Conservation (phyloP, 1,140 invertebrate genomes). For the Megalopta genalis region DNA sequence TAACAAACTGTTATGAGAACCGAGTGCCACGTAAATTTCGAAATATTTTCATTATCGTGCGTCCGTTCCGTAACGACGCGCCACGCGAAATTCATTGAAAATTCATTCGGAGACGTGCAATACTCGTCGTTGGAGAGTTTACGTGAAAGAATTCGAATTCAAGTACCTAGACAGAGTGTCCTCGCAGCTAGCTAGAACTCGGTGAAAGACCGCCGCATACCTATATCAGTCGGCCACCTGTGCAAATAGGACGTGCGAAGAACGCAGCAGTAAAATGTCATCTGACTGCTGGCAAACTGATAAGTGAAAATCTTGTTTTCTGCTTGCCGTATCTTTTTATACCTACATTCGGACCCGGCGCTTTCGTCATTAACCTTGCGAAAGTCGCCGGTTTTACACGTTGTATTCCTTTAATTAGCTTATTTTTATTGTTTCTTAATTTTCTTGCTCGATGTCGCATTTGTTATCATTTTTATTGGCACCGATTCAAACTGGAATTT, state of each 20-base stretch:
- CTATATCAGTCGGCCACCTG: slow-evolving; percentile 44
- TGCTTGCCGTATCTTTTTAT: neutral
- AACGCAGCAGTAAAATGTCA: slow-evolving; percentile 31
- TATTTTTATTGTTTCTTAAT: too few species aligned
- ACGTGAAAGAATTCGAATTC: neutral
- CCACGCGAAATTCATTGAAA: too few species aligned
- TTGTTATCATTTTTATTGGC: too few species aligned
- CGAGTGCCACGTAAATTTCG: too few species aligned
- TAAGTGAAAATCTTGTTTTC: slow-evolving; percentile 50
- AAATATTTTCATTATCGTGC: too few species aligned
- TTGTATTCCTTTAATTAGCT: too few species aligned
- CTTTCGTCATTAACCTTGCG: neutral
- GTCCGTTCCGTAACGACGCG: too few species aligned
- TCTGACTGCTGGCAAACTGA: slow-evolving; percentile 21
- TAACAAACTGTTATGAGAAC: too few species aligned
- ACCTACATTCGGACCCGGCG: neutral
- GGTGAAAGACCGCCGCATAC: slow-evolving; percentile 10
- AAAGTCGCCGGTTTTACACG: too few species aligned
- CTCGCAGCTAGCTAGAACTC: slow-evolving; percentile 3
- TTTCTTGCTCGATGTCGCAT: too few species aligned
- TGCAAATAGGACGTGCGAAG: slow-evolving; percentile 49
- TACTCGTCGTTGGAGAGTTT: neutral
- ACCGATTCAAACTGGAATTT: too few species aligned
- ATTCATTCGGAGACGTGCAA: neutral
- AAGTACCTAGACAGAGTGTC: neutral